A percentile compares a stretch with the other conserved stretches of the same genome.
These are phyloP conservation scores for Agrilus cyanescens DNA, from an alignment of 2,888 invertebrate species.

Conservation along the genomic window DNA sequence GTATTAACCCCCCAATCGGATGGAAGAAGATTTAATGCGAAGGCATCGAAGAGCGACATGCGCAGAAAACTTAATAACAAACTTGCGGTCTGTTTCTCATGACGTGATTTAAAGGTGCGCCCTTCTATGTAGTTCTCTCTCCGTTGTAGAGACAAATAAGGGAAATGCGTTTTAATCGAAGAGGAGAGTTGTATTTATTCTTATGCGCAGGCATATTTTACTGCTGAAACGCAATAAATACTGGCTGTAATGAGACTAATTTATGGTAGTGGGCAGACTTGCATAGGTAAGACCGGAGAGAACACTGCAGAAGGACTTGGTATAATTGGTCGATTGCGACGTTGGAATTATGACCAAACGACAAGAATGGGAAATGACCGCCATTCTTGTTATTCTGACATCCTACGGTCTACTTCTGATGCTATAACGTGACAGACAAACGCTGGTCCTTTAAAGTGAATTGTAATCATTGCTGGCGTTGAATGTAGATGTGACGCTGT, in stretches of 20 bases:
- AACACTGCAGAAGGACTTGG: constrained; percentile 10
- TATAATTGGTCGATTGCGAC: constrained; percentile 20
- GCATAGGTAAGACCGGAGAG: constrained; percentile 21
- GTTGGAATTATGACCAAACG: constrained; percentile 19
- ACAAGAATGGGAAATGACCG: constrained; percentile 18
- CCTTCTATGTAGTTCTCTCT: too few species aligned
- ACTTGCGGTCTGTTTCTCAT: too few species aligned
- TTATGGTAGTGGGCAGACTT: constrained; percentile 26
- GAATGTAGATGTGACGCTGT: too few species aligned
- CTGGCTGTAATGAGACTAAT: constrained; percentile 27
- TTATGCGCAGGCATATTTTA: constrained; percentile 18
- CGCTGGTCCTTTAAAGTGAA: neutral
- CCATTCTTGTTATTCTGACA: neutral
- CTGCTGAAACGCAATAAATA: constrained; percentile 26
- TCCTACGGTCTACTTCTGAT: too few species aligned
- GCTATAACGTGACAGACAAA: neutral
- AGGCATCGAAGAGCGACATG: too few species aligned
- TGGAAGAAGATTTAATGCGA: too few species aligned
- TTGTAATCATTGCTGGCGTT: too few species aligned
- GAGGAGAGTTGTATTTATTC: constrained; percentile 14
- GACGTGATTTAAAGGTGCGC: too few species aligned
- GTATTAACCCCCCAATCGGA: too few species aligned
- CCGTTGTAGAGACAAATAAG: too few species aligned
- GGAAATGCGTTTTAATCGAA: constrained; percentile 10
- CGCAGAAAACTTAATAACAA: too few species aligned